Conservation (phyloP, 2,113 vertebrate species). For the Takifugu bimaculatus region DNA sequence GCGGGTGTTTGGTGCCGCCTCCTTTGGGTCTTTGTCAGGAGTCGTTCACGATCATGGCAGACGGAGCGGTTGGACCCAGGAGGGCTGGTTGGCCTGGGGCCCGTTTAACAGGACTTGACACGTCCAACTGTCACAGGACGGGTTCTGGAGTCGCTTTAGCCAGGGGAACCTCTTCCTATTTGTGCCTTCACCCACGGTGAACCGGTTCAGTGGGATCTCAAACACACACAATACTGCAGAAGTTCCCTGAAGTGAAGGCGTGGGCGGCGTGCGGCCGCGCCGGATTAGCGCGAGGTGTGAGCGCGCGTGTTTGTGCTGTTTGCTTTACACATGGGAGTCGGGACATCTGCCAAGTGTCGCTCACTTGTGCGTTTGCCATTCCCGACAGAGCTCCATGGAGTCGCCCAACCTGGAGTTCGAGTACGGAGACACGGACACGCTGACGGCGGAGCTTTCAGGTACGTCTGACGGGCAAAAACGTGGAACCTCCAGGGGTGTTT, state of each 20-base stretch:
- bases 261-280: neutral
- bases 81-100: constrained; percentile 23
- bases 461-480: constrained; percentile 36
- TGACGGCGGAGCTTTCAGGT: constrained; percentile 87
- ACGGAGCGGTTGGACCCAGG: constrained; percentile 38
- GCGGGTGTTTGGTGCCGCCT: too few relatives aligned
- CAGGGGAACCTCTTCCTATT: neutral
- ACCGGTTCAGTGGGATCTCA: constrained; percentile 12
- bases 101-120: constrained; percentile 16
- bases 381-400: constrained; percentile 87
- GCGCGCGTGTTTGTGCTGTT: constrained; percentile 27
- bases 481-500: too few relatives aligned
- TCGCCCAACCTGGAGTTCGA: constrained; percentile 92
- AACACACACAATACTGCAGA: neutral
- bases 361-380: constrained; percentile 31
- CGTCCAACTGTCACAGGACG: neutral
- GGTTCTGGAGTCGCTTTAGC: constrained; percentile 16
- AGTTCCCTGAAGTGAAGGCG: constrained; percentile 7
- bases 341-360: constrained; percentile 14
- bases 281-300: constrained; percentile 17
- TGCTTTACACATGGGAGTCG: constrained; percentile 16
- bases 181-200: too few relatives aligned
- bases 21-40: too few relatives aligned
- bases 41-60: neutral
- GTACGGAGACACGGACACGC: constrained; percentile 85